A percentile compares a stretch with the other conserved stretches of the same genome.
These are phyloP conservation scores for Andrena praecox DNA, from an alignment of 2,888 invertebrate species.

Conservation along the genomic window DNA sequence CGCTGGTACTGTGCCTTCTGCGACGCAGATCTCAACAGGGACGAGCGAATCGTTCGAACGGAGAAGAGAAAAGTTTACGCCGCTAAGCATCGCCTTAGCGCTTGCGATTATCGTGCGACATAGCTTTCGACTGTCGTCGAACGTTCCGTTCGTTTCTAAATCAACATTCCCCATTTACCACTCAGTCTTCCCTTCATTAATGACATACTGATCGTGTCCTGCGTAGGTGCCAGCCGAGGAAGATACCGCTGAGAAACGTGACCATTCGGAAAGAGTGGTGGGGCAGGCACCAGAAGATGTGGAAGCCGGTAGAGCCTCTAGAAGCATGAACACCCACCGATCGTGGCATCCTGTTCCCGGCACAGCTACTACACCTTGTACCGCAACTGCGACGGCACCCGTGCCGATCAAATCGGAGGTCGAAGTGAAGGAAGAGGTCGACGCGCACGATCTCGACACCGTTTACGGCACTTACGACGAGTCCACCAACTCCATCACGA, in stretches of 20 bases:
- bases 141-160: conserved; percentile 57
- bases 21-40: conserved; percentile 10
- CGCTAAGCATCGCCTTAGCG: neutral
- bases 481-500: conserved; percentile 90
- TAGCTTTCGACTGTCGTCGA: neutral
- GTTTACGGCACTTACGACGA: conserved; percentile 91
- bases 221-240: conserved; percentile 80
- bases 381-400: conserved; percentile 68
- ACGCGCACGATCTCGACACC: conserved; percentile 86
- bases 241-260: conserved; percentile 85
- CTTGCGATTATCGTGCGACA: neutral
- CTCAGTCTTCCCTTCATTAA: conserved; percentile 66
- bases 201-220: conserved; percentile 39
- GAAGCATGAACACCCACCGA: conserved; percentile 76
- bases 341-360: conserved; percentile 54
- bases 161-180: conserved; percentile 34
- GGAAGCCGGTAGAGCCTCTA: conserved; percentile 91
- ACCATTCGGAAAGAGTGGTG: conserved; percentile 91
- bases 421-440: conserved; percentile 77
- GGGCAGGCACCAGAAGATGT: conserved; percentile 93
- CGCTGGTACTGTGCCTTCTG: neutral
- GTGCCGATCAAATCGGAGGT: conserved; percentile 69
- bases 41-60: conserved; percentile 60
- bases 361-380: conserved; percentile 21
- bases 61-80: neutral